Evolutionary conservation across 2,888 invertebrate genomes (phyloP).

Genomic region (Crepidodera aurea): DNA sequence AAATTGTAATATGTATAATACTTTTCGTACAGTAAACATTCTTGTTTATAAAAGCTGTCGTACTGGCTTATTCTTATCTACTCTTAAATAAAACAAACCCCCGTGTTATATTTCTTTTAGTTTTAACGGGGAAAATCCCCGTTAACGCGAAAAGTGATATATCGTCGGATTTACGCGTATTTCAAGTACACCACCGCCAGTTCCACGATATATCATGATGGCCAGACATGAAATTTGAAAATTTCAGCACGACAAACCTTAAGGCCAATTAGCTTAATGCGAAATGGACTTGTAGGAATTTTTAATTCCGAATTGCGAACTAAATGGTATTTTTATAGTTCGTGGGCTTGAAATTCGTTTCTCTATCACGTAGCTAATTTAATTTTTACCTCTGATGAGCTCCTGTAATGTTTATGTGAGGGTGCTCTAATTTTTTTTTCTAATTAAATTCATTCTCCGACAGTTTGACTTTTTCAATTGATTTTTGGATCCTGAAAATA

Average conservation of each 20-base stretch:
- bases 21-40: too few species aligned
- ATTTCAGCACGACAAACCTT: conserved; percentile 46
- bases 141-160: conserved; percentile 42
- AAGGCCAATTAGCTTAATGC: conserved; percentile 49
- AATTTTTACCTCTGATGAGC: too few species aligned
- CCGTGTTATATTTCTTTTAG: conserved; percentile 14
- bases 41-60: too few species aligned
- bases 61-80: background rate
- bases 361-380: too few species aligned
- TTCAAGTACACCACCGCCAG: conserved; percentile 41
- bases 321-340: background rate
- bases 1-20: too few species aligned
- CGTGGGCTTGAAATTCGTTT: background rate
- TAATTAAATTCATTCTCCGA: too few species aligned
- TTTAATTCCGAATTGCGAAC: conserved; percentile 49
- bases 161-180: conserved; percentile 45
- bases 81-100: conserved; percentile 1
- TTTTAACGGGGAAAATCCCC: conserved; percentile 3
- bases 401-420: too few species aligned
- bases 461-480: too few species aligned
- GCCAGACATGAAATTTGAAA: conserved; percentile 49
- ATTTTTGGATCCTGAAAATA: too few species aligned
- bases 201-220: conserved; percentile 41
- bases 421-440: too few species aligned
- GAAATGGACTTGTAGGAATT: conserved; percentile 42